Percentiles rank a stretch among this genome's conserved stretches.
phyloP scores from a whole-genome alignment of 2,113 vertebrate genomes.

The Xiphias gladius region DNA sequence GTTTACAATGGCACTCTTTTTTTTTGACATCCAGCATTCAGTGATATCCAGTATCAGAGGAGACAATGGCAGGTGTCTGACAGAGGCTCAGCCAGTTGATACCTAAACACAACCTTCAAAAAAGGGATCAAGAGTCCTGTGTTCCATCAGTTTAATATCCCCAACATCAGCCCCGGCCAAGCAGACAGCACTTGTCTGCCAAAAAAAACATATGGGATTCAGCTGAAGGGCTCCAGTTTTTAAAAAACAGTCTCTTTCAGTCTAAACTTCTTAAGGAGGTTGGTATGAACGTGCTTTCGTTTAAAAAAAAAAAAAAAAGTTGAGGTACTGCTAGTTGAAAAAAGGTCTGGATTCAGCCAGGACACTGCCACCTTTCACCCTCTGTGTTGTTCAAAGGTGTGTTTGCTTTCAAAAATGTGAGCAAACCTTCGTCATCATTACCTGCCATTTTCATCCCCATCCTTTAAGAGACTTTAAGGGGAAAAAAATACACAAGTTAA shows the following conservation, averaged over 20 bases:
- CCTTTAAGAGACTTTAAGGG: slow-evolving; percentile 70
- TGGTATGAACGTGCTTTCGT: slow-evolving; percentile 87
- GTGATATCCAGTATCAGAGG: background rate
- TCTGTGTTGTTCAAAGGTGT: slow-evolving; percentile 92
- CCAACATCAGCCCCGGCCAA: slow-evolving; percentile 86
- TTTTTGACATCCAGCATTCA: background rate
- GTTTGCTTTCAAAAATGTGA: slow-evolving; percentile 87
- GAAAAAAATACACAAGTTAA: slow-evolving; percentile 75
- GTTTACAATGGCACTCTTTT: background rate
- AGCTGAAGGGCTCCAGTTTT: slow-evolving; percentile 87
- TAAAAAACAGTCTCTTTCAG: slow-evolving; percentile 91
- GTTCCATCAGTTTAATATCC: slow-evolving; percentile 92
- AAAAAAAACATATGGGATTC: slow-evolving; percentile 93
- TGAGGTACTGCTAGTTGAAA: slow-evolving; percentile 85
- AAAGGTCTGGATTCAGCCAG: slow-evolving; percentile 85
- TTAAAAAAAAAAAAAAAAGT: slow-evolving; percentile 64
- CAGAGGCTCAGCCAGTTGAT: slow-evolving; percentile 74
- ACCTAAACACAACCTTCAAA: slow-evolving; percentile 85
- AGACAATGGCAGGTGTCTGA: slow-evolving; percentile 88
- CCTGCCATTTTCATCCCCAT: slow-evolving; percentile 86
- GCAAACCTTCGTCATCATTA: slow-evolving; percentile 93
- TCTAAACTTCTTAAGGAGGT: slow-evolving; percentile 93
- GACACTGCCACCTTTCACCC: slow-evolving; percentile 96
- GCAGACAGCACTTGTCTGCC: slow-evolving; percentile 91
- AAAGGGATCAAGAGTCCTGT: slow-evolving; percentile 92